Evolutionary conservation across 30 jellyfish, hydroid and myxozoan genomes (phyloP), one percentile per base, ranked within the genome.

Genomic region (Catostylus mosaicus): DNA sequence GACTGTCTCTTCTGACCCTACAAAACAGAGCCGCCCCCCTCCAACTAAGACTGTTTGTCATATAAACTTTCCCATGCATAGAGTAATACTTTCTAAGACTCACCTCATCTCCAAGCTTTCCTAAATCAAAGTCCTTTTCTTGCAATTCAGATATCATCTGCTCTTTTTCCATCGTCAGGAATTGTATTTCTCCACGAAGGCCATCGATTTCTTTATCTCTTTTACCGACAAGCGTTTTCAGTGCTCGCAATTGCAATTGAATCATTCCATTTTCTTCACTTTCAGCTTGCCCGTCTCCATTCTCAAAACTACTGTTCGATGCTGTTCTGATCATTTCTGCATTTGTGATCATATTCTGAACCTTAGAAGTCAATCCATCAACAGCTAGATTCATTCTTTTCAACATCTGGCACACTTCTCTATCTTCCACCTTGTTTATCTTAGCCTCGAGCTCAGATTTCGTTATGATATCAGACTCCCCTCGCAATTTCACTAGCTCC

Each of bases 401-500:
- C 59, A 85, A 40, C 3, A 85, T 73, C 65, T 73, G 73, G 54
- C 86, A 75, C 40, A 84, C 23, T 46, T 85, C 96, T 35, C 88
- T 79, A 33, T 90, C 96, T 31, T 90, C 96, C n/a, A 89, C 66
- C 30, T 77, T 78, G 52, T 54, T 77, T 3, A 89, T 83, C 61
- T 65, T 88, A 20, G 81, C 67, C 57, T 76, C 86, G 19, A 90
- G 77, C 37, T 83, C 96, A 51, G 37, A 36, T 8, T 73, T 51
- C 4, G 89, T 14, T 35, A 73, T 62, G 5, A 90, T 51, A 64
- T 84, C 97, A 27, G 88, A 29, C 56, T 83, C 89, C 4, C 97
- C 92, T 62, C 80, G 87, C 12, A 88, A 73, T 61, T 92, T 92
- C 20, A 86, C 93, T 43, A 79, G 80, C 48, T 92, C 98, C 43